These are phyloP conservation scores for Lasioglossum figueresi DNA, from an alignment of 2,888 invertebrate species.

Conservation along the genomic window DNA sequence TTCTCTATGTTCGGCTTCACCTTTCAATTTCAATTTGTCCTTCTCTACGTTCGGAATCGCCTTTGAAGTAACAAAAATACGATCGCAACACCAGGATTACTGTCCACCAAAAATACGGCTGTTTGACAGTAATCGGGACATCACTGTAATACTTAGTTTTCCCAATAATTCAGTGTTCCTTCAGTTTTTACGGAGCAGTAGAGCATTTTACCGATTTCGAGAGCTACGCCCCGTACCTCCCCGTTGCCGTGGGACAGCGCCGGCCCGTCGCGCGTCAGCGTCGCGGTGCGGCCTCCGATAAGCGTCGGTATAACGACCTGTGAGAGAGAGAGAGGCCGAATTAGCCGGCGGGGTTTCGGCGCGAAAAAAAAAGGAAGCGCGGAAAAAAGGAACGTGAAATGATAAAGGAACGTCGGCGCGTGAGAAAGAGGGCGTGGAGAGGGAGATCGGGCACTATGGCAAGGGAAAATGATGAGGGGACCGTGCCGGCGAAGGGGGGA, in stretches of 20 bases:
- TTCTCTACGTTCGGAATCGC: too few relatives aligned
- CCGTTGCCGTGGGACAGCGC: conserved; percentile 13
- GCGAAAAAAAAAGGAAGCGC: conserved; percentile 25
- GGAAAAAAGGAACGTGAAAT: conserved; percentile 18
- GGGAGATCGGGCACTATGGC: neutral
- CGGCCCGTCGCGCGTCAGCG: neutral
- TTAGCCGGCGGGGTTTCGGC: conserved; percentile 13
- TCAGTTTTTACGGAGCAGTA: neutral
- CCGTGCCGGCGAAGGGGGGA: neutral
- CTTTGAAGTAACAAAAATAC: too few relatives aligned
- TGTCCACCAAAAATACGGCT: too few relatives aligned
- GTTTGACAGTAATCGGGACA: too few relatives aligned
- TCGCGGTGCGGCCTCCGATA: conserved; percentile 22
- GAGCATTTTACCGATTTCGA: neutral
- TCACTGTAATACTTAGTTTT: too few relatives aligned
- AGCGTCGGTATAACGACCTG: conserved; percentile 40
- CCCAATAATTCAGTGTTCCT: neutral
- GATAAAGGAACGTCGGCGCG: conserved; percentile 36
- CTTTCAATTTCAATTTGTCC: too few relatives aligned
- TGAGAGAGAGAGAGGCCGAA: conserved; percentile 32
- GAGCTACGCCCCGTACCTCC: neutral
- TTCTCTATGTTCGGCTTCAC: too few relatives aligned
- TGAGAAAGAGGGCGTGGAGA: neutral
- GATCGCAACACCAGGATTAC: too few relatives aligned
- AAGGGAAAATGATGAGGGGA: neutral